Conservation (phyloP, 1,140 invertebrate genomes). For the Bathynomus jamesi region DNA sequence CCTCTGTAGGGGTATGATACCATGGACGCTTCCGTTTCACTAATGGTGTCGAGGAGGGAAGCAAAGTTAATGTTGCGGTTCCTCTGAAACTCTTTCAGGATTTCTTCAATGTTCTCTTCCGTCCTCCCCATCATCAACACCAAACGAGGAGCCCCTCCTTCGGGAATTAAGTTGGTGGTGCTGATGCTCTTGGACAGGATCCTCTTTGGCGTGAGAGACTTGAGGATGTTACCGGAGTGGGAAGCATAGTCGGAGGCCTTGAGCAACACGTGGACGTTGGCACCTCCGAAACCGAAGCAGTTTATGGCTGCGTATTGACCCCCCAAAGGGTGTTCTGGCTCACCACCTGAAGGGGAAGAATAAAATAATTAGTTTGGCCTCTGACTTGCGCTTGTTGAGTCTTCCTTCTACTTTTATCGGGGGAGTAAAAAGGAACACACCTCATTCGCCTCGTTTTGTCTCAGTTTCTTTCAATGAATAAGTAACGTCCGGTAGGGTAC, state of each 20-base stretch:
- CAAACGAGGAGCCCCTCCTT: constrained; percentile 52
- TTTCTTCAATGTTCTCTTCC: constrained; percentile 61
- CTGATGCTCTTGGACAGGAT: background rate
- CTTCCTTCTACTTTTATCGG: no score
- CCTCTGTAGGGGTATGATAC: background rate
- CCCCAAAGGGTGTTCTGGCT: constrained; percentile 65
- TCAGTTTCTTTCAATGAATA: no score
- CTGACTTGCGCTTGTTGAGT: no score
- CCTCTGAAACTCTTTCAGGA: constrained; percentile 52
- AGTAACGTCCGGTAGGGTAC: no score
- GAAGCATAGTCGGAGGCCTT: constrained; percentile 45
- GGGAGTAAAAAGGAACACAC: no score
- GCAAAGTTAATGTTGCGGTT: background rate
- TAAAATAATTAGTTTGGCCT: no score
- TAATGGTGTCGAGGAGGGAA: background rate
- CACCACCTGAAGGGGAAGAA: no score
- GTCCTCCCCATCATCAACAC: constrained; percentile 75
- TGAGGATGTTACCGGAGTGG: background rate
- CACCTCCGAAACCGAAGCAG: constrained; percentile 95
- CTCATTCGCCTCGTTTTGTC: no score
- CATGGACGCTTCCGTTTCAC: background rate
- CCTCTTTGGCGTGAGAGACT: background rate
- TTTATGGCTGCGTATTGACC: constrained; percentile 77
- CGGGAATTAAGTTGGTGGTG: background rate
- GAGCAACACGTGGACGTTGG: constrained; percentile 85